These are phyloP conservation scores for Leptopilina drosophilae DNA, from an alignment of 2,888 invertebrate species.

Conservation along the genomic window DNA sequence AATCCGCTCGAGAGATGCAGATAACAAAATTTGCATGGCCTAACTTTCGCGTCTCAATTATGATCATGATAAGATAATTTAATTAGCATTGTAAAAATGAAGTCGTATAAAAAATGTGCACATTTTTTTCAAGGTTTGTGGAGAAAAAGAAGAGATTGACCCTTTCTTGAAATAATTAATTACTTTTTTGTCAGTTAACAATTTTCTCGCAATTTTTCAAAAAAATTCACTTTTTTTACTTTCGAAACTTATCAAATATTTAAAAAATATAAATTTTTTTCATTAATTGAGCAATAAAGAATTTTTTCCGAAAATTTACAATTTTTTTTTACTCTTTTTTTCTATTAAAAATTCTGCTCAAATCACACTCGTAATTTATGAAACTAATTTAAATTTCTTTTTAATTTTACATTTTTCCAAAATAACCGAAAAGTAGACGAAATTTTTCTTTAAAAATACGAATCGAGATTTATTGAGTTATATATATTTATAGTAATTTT, in stretches of 20 bases:
- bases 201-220: too few relatives aligned
- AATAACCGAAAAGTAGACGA: too few relatives aligned
- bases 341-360: not conserved
- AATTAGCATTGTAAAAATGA: constrained; percentile 29
- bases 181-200: too few relatives aligned
- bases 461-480: not conserved
- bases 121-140: not conserved
- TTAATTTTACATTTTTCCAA: too few relatives aligned
- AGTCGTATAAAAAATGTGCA: constrained; percentile 10
- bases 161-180: too few relatives aligned
- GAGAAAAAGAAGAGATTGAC: not conserved
- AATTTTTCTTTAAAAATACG: not conserved
- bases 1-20: constrained; percentile 42
- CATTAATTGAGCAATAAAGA: not conserved
- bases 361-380: not conserved
- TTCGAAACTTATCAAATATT: too few relatives aligned
- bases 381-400: not conserved
- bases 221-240: too few relatives aligned
- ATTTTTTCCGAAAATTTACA: not conserved
- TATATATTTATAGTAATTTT: constrained; percentile 11
- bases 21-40: constrained; percentile 57
- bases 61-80: constrained; percentile 47
- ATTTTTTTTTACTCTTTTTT: not conserved
- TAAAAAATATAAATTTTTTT: too few relatives aligned
- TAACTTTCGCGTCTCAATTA: constrained; percentile 56